These are phyloP conservation scores for Hemichromis elongatus DNA, from an alignment of 2,113 vertebrate species.

Conservation along the genomic window DNA sequence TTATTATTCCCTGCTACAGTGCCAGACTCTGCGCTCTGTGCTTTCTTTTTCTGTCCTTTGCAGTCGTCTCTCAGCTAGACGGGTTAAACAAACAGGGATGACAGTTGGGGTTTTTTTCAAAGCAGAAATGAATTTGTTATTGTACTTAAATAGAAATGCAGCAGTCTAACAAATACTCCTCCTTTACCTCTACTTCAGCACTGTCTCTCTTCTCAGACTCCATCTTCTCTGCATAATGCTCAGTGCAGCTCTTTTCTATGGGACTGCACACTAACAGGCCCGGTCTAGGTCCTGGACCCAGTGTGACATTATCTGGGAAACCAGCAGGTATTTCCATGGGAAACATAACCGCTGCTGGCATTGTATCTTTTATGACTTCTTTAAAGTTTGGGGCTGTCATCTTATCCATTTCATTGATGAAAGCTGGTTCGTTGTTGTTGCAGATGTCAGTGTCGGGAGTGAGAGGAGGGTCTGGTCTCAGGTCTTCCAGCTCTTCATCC, in stretches of 20 bases:
- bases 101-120: neutral
- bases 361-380: constrained; percentile 70
- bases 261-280: constrained; percentile 50
- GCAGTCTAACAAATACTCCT: too few relatives aligned
- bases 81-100: neutral
- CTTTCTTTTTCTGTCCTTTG: constrained; percentile 78
- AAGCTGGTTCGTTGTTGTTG: constrained; percentile 63
- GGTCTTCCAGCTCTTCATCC: constrained; percentile 65
- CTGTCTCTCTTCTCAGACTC: constrained; percentile 60
- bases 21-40: constrained; percentile 78
- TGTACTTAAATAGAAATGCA: neutral
- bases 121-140: neutral
- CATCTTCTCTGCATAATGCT: constrained; percentile 47
- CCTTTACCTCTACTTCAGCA: constrained; percentile 60
- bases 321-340: constrained; percentile 91
- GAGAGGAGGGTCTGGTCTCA: constrained; percentile 21
- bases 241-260: constrained; percentile 39
- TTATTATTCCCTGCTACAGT: constrained; percentile 77
- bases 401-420: constrained; percentile 49
- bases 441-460: constrained; percentile 58
- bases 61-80: constrained; percentile 70
- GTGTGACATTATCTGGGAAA: constrained; percentile 73
- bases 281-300: constrained; percentile 70
- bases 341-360: constrained; percentile 85
- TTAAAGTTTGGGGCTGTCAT: constrained; percentile 43